Evolutionary conservation across 92 coral and sea anemone species (phyloP).

Genomic region (Nematostella vectensis): DNA sequence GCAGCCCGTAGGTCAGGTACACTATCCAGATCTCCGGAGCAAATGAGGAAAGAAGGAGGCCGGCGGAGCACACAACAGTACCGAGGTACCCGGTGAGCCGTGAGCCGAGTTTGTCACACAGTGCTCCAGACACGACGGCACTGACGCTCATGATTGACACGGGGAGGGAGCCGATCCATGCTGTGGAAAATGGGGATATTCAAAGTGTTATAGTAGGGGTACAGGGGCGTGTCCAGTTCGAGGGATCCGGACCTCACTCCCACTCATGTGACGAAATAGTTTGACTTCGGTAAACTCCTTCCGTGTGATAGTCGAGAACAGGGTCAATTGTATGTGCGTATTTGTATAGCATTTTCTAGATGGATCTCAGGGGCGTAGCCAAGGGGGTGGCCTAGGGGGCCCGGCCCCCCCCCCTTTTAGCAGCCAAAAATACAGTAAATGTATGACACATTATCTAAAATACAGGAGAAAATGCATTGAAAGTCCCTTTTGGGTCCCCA

Average conservation of each 20-base stretch:
- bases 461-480: too few relatives aligned
- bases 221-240: neutral
- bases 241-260: too few relatives aligned
- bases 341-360: neutral
- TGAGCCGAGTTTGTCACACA: neutral
- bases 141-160: neutral
- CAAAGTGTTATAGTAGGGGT: neutral
- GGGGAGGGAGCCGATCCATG: conserved; percentile 5
- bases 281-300: too few relatives aligned
- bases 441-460: too few relatives aligned
- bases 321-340: neutral
- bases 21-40: conserved; percentile 12
- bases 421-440: too few relatives aligned
- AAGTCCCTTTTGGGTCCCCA: too few relatives aligned
- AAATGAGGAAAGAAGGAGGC: conserved; percentile 21
- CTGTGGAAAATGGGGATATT: neutral
- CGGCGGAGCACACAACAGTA: conserved; percentile 9
- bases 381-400: too few relatives aligned
- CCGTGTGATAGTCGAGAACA: too few relatives aligned
- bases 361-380: neutral
- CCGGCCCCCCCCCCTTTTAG: too few relatives aligned
- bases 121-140: neutral
- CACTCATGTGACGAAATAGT: too few relatives aligned
- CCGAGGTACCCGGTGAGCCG: conserved; percentile 6
- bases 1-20: conserved; percentile 19